Base-by-base conservation (phyloP, 2,797 vertebrate genomes). In the Acomys russatus region DNA sequence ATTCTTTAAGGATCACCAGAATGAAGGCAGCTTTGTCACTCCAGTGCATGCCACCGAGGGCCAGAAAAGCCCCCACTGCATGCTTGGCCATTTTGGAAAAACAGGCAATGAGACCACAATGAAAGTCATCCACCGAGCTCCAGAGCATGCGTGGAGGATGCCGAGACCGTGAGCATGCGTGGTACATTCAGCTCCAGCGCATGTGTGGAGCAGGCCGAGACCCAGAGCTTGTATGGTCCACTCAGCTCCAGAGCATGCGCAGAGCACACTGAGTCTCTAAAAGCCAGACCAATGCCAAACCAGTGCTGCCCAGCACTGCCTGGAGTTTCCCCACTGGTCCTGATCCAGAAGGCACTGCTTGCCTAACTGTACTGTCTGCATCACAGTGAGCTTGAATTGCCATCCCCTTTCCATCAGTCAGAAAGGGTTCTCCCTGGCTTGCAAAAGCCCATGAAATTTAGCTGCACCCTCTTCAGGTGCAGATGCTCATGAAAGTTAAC, bases 331-430 rank as follows among this genome's bases (percentile, higher is more conserved):
- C 56, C 61, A 3, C 0, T 1, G 51, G 35, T 23, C 35, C 11
- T 6, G 28, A 56, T 17, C 54, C 1, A 2, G 49, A 54, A 30
- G 14, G 23, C 9, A 9, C 44, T 63, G 56, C 15, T 73, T 18
- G 12, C 12, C 20, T 28, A 51, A 44, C 33, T 61, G 33, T 28
- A 23, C 54, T 66, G 3, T 59, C 22, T n/a, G 6, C 7, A 71
- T 38, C 35, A 0, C 11, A 20, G 35, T 0, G 0, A 1, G 3
- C 44, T 0, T 15, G 20, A n/a, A 17, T 14, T 10, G 1, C 0
- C 22, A 17, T 15, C n/a, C 87, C 12, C 76, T 77, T 35, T 14
- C 54, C 56, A 38, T 79, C 54, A 15, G 4, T n/a, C 3, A 14
- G 49, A 8, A 73, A 51, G 9, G 0, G 20, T 51, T 38, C 35